Evolutionary conservation across 2,113 vertebrate species (phyloP).

Genomic region (Lepus americanus): DNA sequence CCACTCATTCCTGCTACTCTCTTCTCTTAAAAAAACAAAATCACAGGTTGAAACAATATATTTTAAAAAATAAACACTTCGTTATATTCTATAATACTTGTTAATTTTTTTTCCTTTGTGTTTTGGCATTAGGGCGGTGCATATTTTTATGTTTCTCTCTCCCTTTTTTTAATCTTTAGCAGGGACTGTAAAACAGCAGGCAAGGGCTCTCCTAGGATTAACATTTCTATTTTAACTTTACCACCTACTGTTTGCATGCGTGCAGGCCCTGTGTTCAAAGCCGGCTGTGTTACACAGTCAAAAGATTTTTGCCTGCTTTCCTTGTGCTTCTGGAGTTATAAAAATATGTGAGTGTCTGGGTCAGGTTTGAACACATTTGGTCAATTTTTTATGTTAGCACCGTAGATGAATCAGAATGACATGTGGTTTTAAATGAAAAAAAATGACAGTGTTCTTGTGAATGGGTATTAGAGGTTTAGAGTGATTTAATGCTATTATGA

Average conservation of each 20-base stretch:
- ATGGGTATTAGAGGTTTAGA: constrained; percentile 72
- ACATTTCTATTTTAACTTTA: constrained; percentile 81
- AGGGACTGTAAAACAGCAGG: constrained; percentile 76
- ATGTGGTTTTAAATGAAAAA: constrained; percentile 72
- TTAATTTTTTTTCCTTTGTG: not conserved
- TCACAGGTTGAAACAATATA: not conserved
- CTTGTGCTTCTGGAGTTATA: constrained; percentile 74
- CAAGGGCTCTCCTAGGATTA: constrained; percentile 72
- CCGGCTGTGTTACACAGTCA: constrained; percentile 28
- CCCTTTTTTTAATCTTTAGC: constrained; percentile 39
- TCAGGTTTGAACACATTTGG: constrained; percentile 75
- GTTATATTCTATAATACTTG: not conserved
- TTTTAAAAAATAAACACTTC: not conserved
- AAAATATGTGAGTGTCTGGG: constrained; percentile 83
- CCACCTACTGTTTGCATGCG: constrained; percentile 75
- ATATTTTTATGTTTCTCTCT: not conserved
- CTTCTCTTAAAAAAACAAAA: not conserved
- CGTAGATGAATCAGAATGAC: constrained; percentile 58
- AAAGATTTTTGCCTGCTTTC: constrained; percentile 67
- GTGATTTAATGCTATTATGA: constrained; percentile 69
- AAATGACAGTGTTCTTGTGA: constrained; percentile 58
- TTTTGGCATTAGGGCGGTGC: not conserved
- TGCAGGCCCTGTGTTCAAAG: constrained; percentile 58
- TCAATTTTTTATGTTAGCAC: constrained; percentile 66
- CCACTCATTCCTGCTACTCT: not conserved